Evolutionary conservation across 2,888 invertebrate genomes (phyloP).

Genomic region (Blastobasis adustella): DNA sequence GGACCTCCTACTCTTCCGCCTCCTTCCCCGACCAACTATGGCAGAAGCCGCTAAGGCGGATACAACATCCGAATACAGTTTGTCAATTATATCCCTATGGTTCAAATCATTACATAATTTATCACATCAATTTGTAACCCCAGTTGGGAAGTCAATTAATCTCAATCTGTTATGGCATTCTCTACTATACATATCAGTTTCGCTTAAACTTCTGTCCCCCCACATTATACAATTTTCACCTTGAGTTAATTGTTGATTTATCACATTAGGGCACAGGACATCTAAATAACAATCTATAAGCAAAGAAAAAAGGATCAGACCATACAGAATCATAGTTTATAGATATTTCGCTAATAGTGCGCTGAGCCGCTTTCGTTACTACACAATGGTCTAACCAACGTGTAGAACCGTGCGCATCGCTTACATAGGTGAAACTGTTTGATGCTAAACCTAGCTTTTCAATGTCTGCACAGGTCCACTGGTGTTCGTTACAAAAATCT

Average conservation of each 20-base stretch:
- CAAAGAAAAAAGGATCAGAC: no score
- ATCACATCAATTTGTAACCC: background rate
- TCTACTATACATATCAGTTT: background rate
- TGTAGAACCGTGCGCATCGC: background rate
- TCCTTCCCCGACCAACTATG: background rate
- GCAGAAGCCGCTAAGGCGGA: background rate
- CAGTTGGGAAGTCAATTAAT: background rate
- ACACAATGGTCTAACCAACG: no score
- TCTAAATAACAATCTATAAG: no score
- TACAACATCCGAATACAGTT: background rate
- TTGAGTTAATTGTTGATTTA: no score
- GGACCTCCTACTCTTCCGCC: background rate
- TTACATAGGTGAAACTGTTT: slow-evolving; percentile 1
- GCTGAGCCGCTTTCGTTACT: no score
- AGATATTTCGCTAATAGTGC: no score
- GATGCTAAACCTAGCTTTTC: slow-evolving; percentile 3
- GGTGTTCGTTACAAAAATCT: slow-evolving; percentile 3
- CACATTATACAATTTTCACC: background rate
- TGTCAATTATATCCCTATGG: background rate
- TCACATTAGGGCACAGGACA: no score
- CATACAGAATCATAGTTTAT: no score
- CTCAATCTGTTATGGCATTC: background rate
- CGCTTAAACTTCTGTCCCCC: background rate
- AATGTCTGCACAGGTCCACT: slow-evolving; percentile 5
- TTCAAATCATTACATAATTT: background rate